Conservation (phyloP, 2,113 vertebrate species). For the Stigmatopora argus region DNA sequence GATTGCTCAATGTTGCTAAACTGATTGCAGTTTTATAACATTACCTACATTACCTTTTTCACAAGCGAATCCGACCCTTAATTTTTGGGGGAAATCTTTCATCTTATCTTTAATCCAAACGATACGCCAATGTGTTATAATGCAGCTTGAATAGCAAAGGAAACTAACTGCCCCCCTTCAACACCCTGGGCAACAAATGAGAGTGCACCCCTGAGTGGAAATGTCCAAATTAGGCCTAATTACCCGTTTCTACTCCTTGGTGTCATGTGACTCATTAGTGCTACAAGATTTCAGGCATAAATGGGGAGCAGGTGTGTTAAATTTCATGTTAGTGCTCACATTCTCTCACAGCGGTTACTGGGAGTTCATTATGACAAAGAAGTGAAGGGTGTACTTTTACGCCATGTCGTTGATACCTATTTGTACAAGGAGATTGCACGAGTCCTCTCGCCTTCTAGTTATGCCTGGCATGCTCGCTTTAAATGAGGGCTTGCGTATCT, state of each 20-base stretch:
- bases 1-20: slow-evolving; percentile 20
- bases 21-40: neutral
- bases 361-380: neutral
- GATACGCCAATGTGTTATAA: neutral
- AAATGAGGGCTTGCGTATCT: slow-evolving; percentile 14
- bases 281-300: neutral
- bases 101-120: neutral
- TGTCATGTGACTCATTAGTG: neutral
- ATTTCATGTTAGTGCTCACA: neutral
- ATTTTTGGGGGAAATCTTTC: neutral
- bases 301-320: neutral
- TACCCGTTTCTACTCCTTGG: neutral
- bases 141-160: neutral
- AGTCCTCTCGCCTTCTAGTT: slow-evolving; percentile 28
- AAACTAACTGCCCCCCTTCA: neutral
- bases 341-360: neutral
- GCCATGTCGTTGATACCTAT: neutral
- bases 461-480: slow-evolving; percentile 13
- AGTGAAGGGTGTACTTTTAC: neutral
- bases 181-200: neutral
- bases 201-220: neutral
- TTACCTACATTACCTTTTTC: neutral
- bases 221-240: neutral
- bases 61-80: neutral
- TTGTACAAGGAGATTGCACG: slow-evolving; percentile 29